A percentile compares a stretch with the other conserved stretches of the same genome.
These are phyloP conservation scores for Rotaria magnacalcarata DNA, from an alignment of 2,888 invertebrate genomes.

Conservation along the genomic window DNA sequence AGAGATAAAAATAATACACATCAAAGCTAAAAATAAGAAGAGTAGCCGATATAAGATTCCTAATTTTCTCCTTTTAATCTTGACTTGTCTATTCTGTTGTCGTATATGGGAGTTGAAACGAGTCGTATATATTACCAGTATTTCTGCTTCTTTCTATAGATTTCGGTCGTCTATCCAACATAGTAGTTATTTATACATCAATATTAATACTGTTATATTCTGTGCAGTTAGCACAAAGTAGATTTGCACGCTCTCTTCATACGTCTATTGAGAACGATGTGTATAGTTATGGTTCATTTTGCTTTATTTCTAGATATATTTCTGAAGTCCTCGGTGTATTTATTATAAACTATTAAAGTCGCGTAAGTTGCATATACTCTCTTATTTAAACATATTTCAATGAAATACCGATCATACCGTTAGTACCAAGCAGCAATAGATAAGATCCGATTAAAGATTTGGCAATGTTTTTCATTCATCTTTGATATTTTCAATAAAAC, in stretches of 20 bases:
- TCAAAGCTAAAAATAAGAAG: neutral
- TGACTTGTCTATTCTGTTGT: neutral
- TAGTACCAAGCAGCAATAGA: too few species aligned
- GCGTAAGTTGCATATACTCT: neutral
- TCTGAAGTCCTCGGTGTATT: neutral
- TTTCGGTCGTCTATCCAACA: neutral
- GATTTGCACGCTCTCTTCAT: neutral
- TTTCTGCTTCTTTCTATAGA: neutral
- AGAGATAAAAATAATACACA: neutral
- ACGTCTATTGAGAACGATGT: too few species aligned
- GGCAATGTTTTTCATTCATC: too few species aligned
- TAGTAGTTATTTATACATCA: too few species aligned
- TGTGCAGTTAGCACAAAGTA: neutral
- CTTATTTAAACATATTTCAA: neutral
- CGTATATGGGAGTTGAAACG: neutral
- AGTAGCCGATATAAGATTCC: neutral
- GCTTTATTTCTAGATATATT: neutral
- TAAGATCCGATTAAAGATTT: too few species aligned
- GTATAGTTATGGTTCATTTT: neutral
- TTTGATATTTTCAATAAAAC: neutral
- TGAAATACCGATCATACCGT: too few species aligned
- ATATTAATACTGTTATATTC: neutral
- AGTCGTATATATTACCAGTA: neutral
- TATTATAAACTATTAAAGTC: neutral
- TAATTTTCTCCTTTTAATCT: neutral